Evolutionary conservation across 64 coral and sea anemone genomes (phyloP).

Genomic region (Stichodactyla helianthus): DNA sequence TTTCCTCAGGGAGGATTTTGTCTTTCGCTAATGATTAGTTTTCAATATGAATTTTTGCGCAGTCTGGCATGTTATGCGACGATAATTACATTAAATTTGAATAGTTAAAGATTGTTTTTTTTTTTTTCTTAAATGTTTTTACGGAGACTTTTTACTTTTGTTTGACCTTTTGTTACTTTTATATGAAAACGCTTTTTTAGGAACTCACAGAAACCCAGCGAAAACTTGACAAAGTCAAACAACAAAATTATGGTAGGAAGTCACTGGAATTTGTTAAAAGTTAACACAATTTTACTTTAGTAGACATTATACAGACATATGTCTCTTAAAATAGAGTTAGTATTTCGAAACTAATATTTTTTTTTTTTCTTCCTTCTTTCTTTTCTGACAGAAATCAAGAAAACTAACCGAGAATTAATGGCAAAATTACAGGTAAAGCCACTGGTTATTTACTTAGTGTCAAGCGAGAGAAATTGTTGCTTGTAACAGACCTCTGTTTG

Average conservation of each 20-base stretch:
- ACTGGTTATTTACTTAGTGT: neutral
- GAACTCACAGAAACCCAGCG: conserved; percentile 52
- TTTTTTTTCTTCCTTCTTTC: neutral
- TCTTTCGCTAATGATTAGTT: neutral
- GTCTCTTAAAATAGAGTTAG: neutral
- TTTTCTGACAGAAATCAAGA: conserved; percentile 32
- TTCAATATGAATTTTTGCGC: neutral
- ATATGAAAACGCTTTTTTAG: conserved; percentile 3
- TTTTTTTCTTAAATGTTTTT: neutral
- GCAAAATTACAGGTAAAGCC: conserved; percentile 7
- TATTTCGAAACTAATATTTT: neutral
- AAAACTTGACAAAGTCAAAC: conserved; percentile 54
- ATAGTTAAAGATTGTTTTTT: no score
- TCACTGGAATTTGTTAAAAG: neutral
- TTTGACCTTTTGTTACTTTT: neutral
- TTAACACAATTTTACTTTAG: neutral
- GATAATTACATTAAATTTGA: no score
- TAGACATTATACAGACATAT: neutral
- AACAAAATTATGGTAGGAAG: conserved; percentile 71
- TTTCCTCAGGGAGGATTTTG: neutral
- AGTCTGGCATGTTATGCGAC: no score
- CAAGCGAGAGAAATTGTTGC: neutral
- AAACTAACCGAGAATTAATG: conserved; percentile 38
- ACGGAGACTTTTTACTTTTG: neutral
- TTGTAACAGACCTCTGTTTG: no score